phyloP scores from a whole-genome alignment of 2,113 vertebrate genomes.

The Coracopsis vasa region DNA sequence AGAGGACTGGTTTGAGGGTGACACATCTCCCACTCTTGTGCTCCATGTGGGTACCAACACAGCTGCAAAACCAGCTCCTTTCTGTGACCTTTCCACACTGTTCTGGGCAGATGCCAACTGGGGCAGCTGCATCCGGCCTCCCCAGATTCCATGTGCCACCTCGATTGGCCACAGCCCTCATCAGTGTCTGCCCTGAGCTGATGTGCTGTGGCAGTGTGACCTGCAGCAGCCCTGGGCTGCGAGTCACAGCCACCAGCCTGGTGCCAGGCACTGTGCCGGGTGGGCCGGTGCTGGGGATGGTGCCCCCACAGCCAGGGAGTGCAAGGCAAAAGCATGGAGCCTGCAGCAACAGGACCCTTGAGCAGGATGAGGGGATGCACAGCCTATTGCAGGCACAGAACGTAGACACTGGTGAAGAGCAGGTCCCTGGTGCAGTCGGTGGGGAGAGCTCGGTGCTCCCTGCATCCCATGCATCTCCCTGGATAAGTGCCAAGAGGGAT shows the following conservation, averaged over 20 bases:
- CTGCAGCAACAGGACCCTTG: neutral
- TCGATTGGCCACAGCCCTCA: neutral
- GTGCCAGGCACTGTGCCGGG: rapidly evolving
- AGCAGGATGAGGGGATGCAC: neutral
- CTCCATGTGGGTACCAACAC: neutral
- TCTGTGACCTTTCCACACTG: neutral
- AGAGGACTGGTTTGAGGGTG: neutral
- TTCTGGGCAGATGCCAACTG: neutral
- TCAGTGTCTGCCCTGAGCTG: neutral
- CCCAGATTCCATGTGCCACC: neutral
- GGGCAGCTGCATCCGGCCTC: neutral
- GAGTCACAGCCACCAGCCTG: neutral
- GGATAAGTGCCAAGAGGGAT: neutral
- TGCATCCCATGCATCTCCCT: neutral
- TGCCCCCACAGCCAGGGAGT: neutral
- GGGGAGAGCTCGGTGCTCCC: neutral
- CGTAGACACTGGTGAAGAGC: neutral
- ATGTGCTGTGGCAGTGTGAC: neutral
- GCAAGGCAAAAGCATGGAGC: neutral
- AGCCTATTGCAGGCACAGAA: neutral
- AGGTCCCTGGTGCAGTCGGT: neutral
- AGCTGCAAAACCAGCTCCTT: neutral
- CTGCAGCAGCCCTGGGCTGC: rapidly evolving
- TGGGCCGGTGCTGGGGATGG: neutral
- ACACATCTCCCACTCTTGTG: neutral